phyloP scores from a whole-genome alignment of 2,113 vertebrate species.

The Peromyscus polionotus region DNA sequence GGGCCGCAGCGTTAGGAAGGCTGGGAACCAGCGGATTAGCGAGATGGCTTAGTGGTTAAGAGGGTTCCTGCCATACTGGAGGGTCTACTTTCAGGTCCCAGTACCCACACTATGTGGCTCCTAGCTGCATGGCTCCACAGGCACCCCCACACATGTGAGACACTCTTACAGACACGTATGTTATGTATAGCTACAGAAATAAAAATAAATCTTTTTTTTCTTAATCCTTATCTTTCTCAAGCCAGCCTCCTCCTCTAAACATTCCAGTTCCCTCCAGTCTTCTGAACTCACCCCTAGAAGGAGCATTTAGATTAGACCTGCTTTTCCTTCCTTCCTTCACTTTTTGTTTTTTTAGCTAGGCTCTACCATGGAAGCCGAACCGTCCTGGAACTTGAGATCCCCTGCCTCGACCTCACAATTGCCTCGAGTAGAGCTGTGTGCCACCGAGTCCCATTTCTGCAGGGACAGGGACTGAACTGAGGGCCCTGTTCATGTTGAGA shows the following conservation, averaged over 20 bases:
- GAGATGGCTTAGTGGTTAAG: neutral
- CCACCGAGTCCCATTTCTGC: accelerated
- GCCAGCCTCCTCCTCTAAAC: neutral
- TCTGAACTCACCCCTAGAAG: neutral
- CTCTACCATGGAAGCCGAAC: neutral
- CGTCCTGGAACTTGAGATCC: neutral
- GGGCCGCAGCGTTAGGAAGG: neutral
- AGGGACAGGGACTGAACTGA: neutral
- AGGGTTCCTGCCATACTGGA: neutral
- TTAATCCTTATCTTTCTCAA: neutral
- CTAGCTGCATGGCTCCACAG: neutral
- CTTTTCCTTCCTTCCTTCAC: neutral
- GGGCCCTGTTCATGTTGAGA: neutral
- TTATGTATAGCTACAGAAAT: neutral
- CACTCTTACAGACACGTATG: neutral
- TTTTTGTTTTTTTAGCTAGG: neutral
- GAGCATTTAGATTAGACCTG: neutral
- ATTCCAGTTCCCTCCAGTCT: neutral
- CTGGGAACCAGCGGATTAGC: neutral
- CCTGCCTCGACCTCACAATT: neutral
- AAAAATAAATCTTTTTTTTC: neutral
- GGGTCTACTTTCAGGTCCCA: neutral
- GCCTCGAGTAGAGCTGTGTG: neutral
- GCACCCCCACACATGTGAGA: neutral
- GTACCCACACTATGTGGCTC: neutral